A percentile compares a stretch with the other conserved stretches of the same genome.
Evolutionary conservation across 2,113 vertebrate genomes (phyloP).

Genomic region (Colinus virginianus): DNA sequence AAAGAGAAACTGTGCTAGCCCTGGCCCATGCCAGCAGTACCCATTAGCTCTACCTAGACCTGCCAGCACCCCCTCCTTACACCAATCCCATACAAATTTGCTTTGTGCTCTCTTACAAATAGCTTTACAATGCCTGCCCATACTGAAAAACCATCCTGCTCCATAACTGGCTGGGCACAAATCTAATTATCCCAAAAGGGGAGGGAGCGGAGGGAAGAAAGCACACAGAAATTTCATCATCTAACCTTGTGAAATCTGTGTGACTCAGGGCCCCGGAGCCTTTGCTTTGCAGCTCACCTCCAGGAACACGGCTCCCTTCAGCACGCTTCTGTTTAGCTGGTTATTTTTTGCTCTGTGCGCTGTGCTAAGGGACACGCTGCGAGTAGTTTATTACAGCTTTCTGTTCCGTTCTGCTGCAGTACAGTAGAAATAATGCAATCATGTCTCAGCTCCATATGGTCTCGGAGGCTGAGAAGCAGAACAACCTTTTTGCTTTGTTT

Average conservation of each 20-base stretch:
- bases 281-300: neutral
- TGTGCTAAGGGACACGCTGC: slow-evolving; percentile 15
- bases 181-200: neutral
- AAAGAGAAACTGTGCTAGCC: fast-evolving
- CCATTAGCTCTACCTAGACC: fast-evolving
- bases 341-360: neutral
- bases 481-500: slow-evolving; percentile 62
- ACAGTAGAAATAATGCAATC: slow-evolving; percentile 52
- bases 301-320: fast-evolving
- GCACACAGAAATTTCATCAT: neutral
- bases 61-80: neutral
- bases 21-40: neutral
- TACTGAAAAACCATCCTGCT: neutral
- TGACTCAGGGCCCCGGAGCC: fast-evolving
- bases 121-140: neutral
- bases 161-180: neutral
- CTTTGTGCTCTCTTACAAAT: neutral
- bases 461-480: slow-evolving; percentile 46
- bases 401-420: slow-evolving; percentile 44
- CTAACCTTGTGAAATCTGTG: neutral
- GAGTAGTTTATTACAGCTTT: slow-evolving; percentile 40
- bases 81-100: neutral
- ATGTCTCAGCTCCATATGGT: slow-evolving; percentile 64
- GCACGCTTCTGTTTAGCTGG: neutral
- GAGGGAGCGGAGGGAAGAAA: neutral